Evolutionary conservation across 2,113 vertebrate species (phyloP), one percentile per base, ranked within the genome.

Genomic region (Heterochromis multidens): DNA sequence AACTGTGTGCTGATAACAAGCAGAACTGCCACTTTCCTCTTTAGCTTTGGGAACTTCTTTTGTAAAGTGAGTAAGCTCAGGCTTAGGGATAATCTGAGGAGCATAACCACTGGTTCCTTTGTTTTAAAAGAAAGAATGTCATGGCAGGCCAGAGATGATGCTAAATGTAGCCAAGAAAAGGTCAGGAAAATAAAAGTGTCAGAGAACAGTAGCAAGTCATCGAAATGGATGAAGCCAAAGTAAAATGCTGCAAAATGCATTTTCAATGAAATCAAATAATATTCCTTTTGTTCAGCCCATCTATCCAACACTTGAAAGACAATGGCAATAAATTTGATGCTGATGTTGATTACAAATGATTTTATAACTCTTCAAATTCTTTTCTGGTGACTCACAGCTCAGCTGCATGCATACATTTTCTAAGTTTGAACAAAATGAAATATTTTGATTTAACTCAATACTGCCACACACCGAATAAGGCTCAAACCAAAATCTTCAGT

Each of bases 1-100:
- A 52, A 52, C 19, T 31, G 46, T 31, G 43, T 52, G 25, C 17
- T 0, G 25, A 31, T 13, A 31, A 74, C 0, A 0, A 74, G 27
- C 67, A 74, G 17, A 74, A 0, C 0, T 52, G 43, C 43, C 27
- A 31, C 43, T 52, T 21, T 74, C 25, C 17, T 52, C 67, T 74
- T 52, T 52, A 31, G 43, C 43, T 16, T 31, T 31, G 10, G 67
- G 67, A 52, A 52, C 67, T 74, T 52, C 43, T 74, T 74, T n/a
- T 74, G 43, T 74, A 31, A 31, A 10, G 67, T 52, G 10, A 74
- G 23, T 5, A 31, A 74, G 43, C 43, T 31, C 67, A 21, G 27
- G 17, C 2, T 74, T 52, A 74, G 43, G 67, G 10, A 74, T 31
- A 52, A 52, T 74, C 43, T 21, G 67, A 74, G 25, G 10, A 74